A percentile compares a stretch with the other conserved stretches of the same genome.
Evolutionary conservation across 2,888 invertebrate genomes (phyloP).

Genomic region (Campoplex nolae): DNA sequence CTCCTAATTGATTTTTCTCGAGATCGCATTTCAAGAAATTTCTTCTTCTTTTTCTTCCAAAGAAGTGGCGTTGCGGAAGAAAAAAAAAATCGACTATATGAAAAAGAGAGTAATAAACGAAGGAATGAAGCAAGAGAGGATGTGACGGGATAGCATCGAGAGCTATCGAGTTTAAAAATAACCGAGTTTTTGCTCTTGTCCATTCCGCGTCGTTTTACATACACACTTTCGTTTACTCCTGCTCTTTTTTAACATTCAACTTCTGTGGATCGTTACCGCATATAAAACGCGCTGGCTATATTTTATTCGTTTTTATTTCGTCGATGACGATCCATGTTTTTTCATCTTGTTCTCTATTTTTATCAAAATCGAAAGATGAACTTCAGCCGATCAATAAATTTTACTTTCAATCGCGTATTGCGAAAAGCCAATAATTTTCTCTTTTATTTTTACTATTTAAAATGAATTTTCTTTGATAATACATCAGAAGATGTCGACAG

Average conservation of each 20-base stretch:
- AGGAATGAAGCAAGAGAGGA: slow-evolving; percentile 43
- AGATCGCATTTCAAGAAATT: background rate
- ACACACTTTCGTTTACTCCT: slow-evolving; percentile 41
- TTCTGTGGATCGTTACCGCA: slow-evolving; percentile 47
- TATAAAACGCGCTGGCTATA: slow-evolving; percentile 8
- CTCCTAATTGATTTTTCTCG: background rate
- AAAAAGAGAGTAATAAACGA: slow-evolving; percentile 39
- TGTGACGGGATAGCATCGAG: slow-evolving; percentile 58
- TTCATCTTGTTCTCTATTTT: background rate
- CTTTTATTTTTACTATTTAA: too few relatives aligned
- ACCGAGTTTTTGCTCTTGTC: slow-evolving; percentile 57
- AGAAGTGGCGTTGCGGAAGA: background rate
- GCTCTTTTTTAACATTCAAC: slow-evolving; percentile 40
- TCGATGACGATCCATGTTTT: slow-evolving; percentile 11
- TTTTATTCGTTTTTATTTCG: slow-evolving; percentile 16
- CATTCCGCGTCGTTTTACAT: slow-evolving; percentile 54
- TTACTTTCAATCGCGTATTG: background rate
- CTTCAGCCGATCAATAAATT: background rate
- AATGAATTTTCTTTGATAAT: too few relatives aligned
- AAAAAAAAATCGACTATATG: slow-evolving; percentile 50
- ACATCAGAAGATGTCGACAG: too few relatives aligned
- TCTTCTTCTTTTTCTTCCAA: background rate
- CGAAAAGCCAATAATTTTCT: too few relatives aligned
- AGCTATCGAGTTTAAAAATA: slow-evolving; percentile 60
- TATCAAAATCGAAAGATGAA: background rate